Evolutionary conservation across 2,797 vertebrate genomes (phyloP).

Genomic region (Bradypodion ventrale): DNA sequence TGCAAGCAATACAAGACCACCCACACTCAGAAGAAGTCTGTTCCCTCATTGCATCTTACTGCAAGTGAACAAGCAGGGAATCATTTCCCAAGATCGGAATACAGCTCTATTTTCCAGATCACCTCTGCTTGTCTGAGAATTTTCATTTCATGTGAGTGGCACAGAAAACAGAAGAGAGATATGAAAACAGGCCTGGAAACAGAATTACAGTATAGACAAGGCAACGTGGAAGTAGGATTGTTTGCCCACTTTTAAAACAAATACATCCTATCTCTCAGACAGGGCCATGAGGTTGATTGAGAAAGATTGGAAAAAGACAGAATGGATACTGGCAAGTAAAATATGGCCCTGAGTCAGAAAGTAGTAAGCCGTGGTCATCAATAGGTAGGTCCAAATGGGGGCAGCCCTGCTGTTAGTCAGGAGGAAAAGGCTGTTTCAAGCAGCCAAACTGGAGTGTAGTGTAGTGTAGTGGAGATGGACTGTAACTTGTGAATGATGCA

Average conservation of each 20-base stretch:
- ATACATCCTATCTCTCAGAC: neutral
- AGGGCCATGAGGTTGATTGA: neutral
- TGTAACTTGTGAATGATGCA: neutral
- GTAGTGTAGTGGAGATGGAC: neutral
- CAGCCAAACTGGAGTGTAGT: neutral
- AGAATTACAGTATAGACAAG: neutral
- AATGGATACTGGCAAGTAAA: neutral
- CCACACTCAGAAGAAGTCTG: slow-evolving; percentile 42
- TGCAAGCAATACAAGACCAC: slow-evolving; percentile 35
- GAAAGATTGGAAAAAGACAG: neutral
- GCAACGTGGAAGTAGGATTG: neutral
- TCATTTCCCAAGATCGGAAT: neutral
- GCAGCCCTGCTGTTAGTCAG: neutral
- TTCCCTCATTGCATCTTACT: slow-evolving; percentile 34
- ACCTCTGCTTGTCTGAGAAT: slow-evolving; percentile 8
- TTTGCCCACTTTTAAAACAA: neutral
- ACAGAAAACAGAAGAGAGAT: neutral
- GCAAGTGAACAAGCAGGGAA: slow-evolving; percentile 31
- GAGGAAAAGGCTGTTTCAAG: no score
- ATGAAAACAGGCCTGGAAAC: neutral
- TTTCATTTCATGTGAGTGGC: neutral
- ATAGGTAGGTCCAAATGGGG: neutral
- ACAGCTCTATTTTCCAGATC: neutral
- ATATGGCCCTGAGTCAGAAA: no score
- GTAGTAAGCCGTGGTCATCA: neutral